Base-by-base conservation (phyloP, 2,888 invertebrate genomes). In the Athetis lepigone region DNA sequence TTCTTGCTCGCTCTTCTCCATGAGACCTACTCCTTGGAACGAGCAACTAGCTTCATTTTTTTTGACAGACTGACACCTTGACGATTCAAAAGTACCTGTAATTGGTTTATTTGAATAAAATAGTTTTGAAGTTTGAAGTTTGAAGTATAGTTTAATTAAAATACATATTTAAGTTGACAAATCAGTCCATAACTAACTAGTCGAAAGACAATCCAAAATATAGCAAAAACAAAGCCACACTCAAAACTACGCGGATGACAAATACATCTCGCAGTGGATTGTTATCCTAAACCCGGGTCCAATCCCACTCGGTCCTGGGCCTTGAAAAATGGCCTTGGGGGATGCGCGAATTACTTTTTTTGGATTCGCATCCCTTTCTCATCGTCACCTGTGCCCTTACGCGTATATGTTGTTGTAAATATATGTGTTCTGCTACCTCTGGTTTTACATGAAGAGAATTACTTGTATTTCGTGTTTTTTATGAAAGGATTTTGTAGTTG, bases 311-410 rank as follows among this genome's bases (percentile, higher is more conserved):
- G 74, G 57, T 70, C 70, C 69, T 60, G 60, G 77, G 65, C 71
- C 80, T 68, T 76, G 80, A 81, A 77, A 81, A 81, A 80, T 81
- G 75, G 80, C 80, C 80, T 71, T 66, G 60, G 80, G 80, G 77
- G 80, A 68, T 71, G 67, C 57, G 67, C 65, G 77, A 79, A 80
- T 81, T 77, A 80, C 82, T 77, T 80, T 80, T 78, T 81, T 78
- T 80, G 75, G 81, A 80, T 70, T 64, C 81, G 46, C 62, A 81
- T 81, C 81, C 81, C 79, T 79, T 81, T 65, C 66, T 66, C 79
- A 71, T 77, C 79, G 81, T 79, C 80, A 80, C 81, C 80, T 80
- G 80, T 50, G 81, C 64, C 75, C 65, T 33, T 19, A 33, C 36
- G 51, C 68, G 19, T 61, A 65, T 75, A 67, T 66, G 55, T 70